Conservation (phyloP, 92 coral and sea anemone species). For the Virgularia gustaviana region DNA sequence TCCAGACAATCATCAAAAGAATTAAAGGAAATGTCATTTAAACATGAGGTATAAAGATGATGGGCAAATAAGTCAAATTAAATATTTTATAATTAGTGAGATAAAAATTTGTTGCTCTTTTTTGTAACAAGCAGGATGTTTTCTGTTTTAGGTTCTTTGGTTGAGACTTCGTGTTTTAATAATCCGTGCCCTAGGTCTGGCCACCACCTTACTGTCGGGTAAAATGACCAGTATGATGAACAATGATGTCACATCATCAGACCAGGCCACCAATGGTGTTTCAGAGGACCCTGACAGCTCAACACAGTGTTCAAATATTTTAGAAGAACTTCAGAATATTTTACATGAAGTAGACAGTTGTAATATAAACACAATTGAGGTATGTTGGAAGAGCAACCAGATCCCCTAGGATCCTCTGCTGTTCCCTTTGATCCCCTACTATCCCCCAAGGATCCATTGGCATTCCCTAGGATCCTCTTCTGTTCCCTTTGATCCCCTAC, state of each 20-base stretch:
- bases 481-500: neutral
- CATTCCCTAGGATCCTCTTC: too few species aligned
- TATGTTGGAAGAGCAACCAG: neutral
- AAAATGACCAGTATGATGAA: neutral
- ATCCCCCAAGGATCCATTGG: neutral
- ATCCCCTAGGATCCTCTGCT: conserved; percentile 34
- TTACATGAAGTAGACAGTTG: neutral
- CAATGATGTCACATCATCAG: neutral
- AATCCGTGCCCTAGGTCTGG: conserved; percentile 65
- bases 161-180: conserved; percentile 65
- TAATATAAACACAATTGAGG: neutral
- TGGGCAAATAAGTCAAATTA: too few species aligned
- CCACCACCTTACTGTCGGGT: conserved; percentile 34
- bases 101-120: too few species aligned
- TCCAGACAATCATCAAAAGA: neutral
- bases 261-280: neutral
- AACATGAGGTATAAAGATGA: conserved; percentile 10
- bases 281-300: neutral
- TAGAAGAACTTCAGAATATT: conserved; percentile 12
- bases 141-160: conserved; percentile 85
- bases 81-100: too few species aligned
- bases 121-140: too few species aligned
- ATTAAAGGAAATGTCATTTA: neutral
- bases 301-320: neutral
- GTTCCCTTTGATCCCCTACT: neutral